Conservation (phyloP, 2,113 vertebrate species). For the Microtus oregoni region DNA sequence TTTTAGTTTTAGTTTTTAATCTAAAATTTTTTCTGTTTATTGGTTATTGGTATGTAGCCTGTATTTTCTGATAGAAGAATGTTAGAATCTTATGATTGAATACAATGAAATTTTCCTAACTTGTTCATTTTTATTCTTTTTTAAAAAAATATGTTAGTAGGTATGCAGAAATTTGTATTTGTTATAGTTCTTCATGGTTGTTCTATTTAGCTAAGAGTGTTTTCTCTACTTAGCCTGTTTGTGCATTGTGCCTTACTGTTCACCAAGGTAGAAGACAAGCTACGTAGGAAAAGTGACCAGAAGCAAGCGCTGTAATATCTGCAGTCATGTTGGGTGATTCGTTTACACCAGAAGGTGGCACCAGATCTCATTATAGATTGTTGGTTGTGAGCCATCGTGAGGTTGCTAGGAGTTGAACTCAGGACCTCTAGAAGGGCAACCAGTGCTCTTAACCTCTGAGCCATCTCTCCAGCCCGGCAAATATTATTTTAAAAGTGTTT, state of each 20-base stretch:
- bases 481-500: slow-evolving; percentile 13
- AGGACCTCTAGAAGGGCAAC: not conserved
- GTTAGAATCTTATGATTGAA: not conserved
- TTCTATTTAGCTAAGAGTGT: not conserved
- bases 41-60: not conserved
- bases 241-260: slow-evolving; percentile 28
- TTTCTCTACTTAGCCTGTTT: slow-evolving; percentile 26
- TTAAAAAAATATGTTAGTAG: not conserved
- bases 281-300: not conserved
- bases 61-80: not conserved
- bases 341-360: not conserved
- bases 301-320: not conserved
- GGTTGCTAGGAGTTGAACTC: not conserved
- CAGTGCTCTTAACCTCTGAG: not conserved
- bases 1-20: slow-evolving; percentile 18
- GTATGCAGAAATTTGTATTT: not conserved
- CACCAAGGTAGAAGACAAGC: not conserved
- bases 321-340: not conserved
- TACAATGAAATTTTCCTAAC: slow-evolving; percentile 2
- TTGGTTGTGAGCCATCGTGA: not conserved
- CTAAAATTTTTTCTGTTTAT: not conserved
- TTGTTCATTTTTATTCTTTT: slow-evolving; percentile 12
- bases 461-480: not conserved
- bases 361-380: not conserved
- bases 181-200: slow-evolving; percentile 15